These are phyloP conservation scores for Pentalonia nigronervosa DNA, from an alignment of 1,140 invertebrate genomes.

Conservation along the genomic window DNA sequence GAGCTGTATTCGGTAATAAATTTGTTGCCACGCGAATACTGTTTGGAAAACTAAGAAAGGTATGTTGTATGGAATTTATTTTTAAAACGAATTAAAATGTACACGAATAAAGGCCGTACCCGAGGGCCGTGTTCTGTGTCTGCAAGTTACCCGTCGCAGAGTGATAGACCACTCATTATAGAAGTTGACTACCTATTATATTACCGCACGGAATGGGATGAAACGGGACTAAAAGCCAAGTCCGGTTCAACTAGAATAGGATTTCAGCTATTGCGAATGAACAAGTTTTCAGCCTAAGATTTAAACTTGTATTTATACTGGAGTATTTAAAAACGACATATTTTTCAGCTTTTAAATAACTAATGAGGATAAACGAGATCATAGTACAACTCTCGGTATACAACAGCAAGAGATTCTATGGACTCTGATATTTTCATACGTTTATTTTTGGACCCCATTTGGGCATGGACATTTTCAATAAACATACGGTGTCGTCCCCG, in stretches of 20 bases:
- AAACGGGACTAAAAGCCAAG: neutral
- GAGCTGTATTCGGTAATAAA: neutral
- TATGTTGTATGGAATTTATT: neutral
- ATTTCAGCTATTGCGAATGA: neutral
- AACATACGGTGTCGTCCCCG: too few species aligned
- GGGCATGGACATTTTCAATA: too few species aligned
- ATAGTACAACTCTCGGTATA: too few species aligned
- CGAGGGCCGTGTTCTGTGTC: neutral
- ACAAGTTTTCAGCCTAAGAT: neutral
- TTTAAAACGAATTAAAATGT: neutral
- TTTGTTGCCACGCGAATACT: neutral
- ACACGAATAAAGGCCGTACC: neutral
- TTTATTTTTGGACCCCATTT: neutral
- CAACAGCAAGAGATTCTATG: too few species aligned
- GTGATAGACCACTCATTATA: too few species aligned
- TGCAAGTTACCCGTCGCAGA: neutral
- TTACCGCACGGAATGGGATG: neutral
- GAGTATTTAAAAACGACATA: neutral
- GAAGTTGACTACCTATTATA: neutral
- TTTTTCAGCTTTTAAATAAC: neutral
- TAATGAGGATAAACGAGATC: too few species aligned
- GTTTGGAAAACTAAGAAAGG: neutral
- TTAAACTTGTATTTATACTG: too few species aligned
- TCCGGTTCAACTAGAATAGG: neutral
- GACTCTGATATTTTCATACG: neutral